A percentile compares a stretch with the other conserved stretches of the same genome.
Conservation (phyloP, 2,888 invertebrate species). For the Hipparchia semele region DNA sequence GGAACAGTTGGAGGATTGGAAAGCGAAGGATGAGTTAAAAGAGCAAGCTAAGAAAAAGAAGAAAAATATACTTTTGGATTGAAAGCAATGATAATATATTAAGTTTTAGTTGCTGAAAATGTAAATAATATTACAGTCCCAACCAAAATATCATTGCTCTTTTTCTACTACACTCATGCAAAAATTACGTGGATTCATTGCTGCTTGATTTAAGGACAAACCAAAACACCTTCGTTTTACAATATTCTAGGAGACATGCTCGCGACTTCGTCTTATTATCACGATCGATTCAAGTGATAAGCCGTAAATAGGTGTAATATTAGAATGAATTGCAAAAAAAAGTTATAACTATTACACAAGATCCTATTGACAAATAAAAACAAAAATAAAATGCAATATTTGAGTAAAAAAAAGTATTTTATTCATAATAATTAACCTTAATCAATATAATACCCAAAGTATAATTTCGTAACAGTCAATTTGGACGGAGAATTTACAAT, state of each 20-base stretch:
- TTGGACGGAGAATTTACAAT: constrained; percentile 63
- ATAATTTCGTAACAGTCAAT: constrained; percentile 60
- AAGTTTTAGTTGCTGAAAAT: not conserved
- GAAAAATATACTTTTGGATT: constrained; percentile 60
- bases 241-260: too few relatives aligned
- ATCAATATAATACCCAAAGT: constrained; percentile 52
- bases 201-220: too few relatives aligned
- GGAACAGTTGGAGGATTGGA: constrained; percentile 80
- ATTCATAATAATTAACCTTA: constrained; percentile 55
- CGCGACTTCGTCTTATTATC: too few relatives aligned
- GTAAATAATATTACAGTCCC: not conserved
- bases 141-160: not conserved
- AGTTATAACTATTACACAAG: too few relatives aligned
- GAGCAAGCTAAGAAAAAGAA: constrained; percentile 68
- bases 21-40: constrained; percentile 64
- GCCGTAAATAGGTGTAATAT: too few relatives aligned
- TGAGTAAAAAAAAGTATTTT: constrained; percentile 34
- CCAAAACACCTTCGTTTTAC: too few relatives aligned
- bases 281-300: too few relatives aligned
- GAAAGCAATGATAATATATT: constrained; percentile 24
- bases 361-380: not conserved
- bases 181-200: too few relatives aligned
- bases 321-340: too few relatives aligned
- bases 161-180: too few relatives aligned
- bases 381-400: constrained; percentile 25